Percentiles rank a stretch among this genome's conserved stretches.
Evolutionary conservation across 2,113 vertebrate genomes (phyloP).

Genomic region (Oncorhynchus nerka): DNA sequence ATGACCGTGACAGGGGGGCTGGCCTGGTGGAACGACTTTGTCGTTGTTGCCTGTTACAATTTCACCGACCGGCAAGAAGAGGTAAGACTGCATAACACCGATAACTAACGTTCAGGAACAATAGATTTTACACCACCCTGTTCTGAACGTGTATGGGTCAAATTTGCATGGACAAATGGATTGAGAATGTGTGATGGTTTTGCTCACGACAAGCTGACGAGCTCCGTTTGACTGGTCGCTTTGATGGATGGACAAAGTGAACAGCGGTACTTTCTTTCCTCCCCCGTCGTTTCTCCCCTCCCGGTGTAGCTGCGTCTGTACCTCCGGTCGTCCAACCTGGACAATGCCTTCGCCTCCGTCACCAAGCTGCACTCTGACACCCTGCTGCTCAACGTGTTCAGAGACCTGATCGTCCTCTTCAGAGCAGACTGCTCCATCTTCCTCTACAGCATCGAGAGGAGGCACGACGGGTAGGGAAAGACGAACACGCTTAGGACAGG

Average conservation of each 20-base stretch:
- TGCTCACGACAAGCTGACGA: too few species aligned
- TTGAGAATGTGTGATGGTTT: too few species aligned
- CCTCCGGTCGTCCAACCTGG: conserved; percentile 89
- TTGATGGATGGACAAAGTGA: too few species aligned
- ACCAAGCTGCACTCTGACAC: conserved; percentile 90
- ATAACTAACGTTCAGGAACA: too few species aligned
- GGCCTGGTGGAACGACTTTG: conserved; percentile 97
- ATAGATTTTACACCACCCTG: too few species aligned
- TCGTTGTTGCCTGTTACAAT: conserved; percentile 97
- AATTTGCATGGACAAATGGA: too few species aligned
- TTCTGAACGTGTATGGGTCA: too few species aligned
- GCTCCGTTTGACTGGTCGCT: too few species aligned
- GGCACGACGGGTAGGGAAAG: conserved; percentile 80
- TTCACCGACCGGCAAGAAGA: conserved; percentile 92
- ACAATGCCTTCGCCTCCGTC: conserved; percentile 93
- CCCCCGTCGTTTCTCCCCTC: background rate
- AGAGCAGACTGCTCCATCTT: conserved; percentile 95
- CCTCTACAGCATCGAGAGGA: conserved; percentile 92
- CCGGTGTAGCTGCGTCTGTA: conserved; percentile 85
- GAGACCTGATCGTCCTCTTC: conserved; percentile 91
- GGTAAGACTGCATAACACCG: conserved; percentile 63
- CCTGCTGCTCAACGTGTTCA: conserved; percentile 92
- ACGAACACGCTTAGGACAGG: background rate
- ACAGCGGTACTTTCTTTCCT: too few species aligned
- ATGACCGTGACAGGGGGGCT: conserved; percentile 96